phyloP scores from a whole-genome alignment of 2,888 invertebrate genomes.

The Antheraea assamensis region DNA sequence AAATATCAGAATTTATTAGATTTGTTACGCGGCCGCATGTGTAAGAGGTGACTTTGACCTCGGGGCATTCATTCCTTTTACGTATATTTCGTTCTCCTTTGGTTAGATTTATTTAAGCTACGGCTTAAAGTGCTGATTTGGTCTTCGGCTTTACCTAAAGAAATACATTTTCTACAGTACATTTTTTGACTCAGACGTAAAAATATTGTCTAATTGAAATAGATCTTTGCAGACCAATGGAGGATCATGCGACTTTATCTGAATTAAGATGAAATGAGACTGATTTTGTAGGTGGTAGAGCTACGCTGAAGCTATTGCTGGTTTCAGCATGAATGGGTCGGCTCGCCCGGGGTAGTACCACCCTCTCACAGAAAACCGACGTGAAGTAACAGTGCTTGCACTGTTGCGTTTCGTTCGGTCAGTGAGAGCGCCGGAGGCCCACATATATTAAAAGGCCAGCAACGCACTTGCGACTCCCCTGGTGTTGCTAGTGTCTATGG shows the following conservation, averaged over 20 bases:
- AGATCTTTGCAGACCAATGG: not conserved
- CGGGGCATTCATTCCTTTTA: not conserved
- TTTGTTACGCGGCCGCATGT: conserved; percentile 7
- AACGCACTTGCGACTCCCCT: no score
- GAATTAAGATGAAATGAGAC: not conserved
- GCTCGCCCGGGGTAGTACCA: no score
- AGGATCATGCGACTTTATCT: not conserved
- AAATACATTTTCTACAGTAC: not conserved
- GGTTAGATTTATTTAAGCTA: not conserved
- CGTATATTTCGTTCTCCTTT: not conserved
- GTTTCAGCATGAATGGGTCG: no score
- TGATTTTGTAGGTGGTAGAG: no score
- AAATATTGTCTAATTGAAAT: not conserved
- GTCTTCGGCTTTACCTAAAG: not conserved
- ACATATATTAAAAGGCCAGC: no score
- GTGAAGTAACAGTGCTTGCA: no score
- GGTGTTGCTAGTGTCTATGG: no score
- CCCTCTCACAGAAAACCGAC: no score
- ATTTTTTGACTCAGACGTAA: not conserved
- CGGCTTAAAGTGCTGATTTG: conserved; percentile 6
- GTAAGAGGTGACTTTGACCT: conserved; percentile 10
- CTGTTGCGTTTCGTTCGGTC: no score
- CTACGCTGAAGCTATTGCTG: no score
- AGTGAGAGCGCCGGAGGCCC: no score
- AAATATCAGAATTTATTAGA: conserved; percentile 9